Evolutionary conservation across 1,140 invertebrate species (phyloP).

Genomic region (Sminthurinus signatus): DNA sequence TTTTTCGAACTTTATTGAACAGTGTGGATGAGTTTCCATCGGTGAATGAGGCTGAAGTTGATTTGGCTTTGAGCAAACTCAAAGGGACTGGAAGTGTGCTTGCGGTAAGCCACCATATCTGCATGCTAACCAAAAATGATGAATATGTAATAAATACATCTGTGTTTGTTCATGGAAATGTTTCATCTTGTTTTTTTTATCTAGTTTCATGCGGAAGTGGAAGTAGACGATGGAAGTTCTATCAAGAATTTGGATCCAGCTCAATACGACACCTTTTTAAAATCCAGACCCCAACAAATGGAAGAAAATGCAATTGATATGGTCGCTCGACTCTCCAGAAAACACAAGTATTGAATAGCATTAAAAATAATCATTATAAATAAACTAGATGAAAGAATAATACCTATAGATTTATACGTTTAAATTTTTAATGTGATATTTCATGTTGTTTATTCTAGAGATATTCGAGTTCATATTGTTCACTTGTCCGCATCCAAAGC

Average conservation of each 20-base stretch:
- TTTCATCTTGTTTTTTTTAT: constrained; percentile 42
- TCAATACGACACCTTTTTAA: constrained; percentile 57
- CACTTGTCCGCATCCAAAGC: constrained; percentile 60
- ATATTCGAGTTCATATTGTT: constrained; percentile 58
- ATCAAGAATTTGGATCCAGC: constrained; percentile 44
- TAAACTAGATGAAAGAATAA: no score
- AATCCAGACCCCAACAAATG: constrained; percentile 58
- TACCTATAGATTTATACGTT: background rate
- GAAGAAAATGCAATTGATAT: constrained; percentile 58
- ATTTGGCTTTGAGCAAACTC: constrained; percentile 52
- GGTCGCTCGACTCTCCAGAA: constrained; percentile 52
- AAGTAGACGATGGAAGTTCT: constrained; percentile 34
- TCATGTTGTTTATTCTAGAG: constrained; percentile 27
- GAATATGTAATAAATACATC: background rate
- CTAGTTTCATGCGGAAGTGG: constrained; percentile 64
- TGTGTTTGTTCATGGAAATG: background rate
- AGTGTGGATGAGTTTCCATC: constrained; percentile 59
- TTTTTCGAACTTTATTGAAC: no score
- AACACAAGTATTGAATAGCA: constrained; percentile 58
- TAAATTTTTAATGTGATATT: background rate
- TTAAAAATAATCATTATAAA: no score
- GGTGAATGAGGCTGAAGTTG: constrained; percentile 53
- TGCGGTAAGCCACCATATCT: constrained; percentile 49
- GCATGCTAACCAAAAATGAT: no score
- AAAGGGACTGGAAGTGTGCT: constrained; percentile 53